These are phyloP conservation scores for Creontiades dilutus DNA, from an alignment of 2,888 invertebrate genomes.

Conservation along the genomic window DNA sequence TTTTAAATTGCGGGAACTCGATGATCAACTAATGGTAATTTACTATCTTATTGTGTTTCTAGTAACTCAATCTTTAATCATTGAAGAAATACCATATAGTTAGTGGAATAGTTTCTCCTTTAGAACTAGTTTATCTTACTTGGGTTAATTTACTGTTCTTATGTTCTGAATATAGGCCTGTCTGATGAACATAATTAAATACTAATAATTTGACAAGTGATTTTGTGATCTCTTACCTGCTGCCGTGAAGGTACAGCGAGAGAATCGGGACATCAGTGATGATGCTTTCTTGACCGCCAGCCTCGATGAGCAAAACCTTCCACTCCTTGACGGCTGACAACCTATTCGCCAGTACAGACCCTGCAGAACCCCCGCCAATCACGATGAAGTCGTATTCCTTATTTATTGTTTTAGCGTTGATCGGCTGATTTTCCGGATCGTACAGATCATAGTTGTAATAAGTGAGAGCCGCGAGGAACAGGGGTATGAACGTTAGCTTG, in stretches of 20 bases:
- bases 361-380: slow-evolving; percentile 91
- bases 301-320: slow-evolving; percentile 89
- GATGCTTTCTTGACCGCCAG: slow-evolving; percentile 92
- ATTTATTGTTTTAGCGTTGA: slow-evolving; percentile 82
- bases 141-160: no score
- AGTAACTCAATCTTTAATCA: no score
- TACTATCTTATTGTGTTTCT: no score
- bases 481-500: slow-evolving; percentile 85
- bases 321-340: slow-evolving; percentile 88
- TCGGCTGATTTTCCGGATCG: slow-evolving; percentile 90
- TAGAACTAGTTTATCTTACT: no score
- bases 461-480: slow-evolving; percentile 87
- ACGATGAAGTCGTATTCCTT: slow-evolving; percentile 90
- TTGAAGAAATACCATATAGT: no score
- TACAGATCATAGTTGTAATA: slow-evolving; percentile 92
- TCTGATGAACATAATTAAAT: no score
- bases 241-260: slow-evolving; percentile 93
- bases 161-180: no score
- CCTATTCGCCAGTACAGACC: slow-evolving; percentile 90
- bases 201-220: not conserved
- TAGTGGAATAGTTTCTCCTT: no score
- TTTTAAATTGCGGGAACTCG: no score
- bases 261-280: slow-evolving; percentile 91
- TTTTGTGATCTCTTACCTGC: slow-evolving; percentile 80
- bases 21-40: no score